A percentile compares a stretch with the other conserved stretches of the same genome.
Evolutionary conservation across 2,797 vertebrate genomes (phyloP).

Genomic region (Myotis myotis): DNA sequence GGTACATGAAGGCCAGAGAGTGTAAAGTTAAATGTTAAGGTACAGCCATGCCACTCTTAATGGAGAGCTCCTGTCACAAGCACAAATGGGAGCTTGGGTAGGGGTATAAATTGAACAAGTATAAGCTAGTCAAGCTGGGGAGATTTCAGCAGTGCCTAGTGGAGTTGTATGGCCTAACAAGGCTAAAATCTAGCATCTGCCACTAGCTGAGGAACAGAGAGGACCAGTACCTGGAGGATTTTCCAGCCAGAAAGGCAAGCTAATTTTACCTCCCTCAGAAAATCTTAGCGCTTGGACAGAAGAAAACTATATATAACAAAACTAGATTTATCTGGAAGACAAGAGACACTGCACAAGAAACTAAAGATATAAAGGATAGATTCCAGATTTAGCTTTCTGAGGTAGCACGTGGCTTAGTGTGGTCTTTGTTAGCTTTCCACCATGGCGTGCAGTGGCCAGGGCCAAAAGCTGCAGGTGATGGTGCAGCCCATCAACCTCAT

Average conservation of each 20-base stretch:
- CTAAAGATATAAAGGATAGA: neutral
- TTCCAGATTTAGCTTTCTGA: neutral
- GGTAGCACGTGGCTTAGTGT: neutral
- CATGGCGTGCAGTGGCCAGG: neutral
- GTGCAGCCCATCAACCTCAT: neutral
- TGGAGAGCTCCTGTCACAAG: neutral
- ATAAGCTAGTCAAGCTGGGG: neutral
- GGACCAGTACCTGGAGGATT: neutral
- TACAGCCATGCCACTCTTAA: neutral
- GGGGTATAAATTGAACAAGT: neutral
- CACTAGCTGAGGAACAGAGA: neutral
- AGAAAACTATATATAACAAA: conserved; percentile 52
- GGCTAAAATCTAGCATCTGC: conserved; percentile 4
- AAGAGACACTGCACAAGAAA: conserved; percentile 49
- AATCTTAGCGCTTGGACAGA: conserved; percentile 40
- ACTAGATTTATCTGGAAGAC: conserved; percentile 27
- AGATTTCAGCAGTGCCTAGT: conserved; percentile 4
- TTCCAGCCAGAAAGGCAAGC: neutral
- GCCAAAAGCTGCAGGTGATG: neutral
- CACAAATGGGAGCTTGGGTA: neutral
- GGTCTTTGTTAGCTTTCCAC: neutral
- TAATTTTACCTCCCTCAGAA: conserved; percentile 10
- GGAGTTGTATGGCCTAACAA: neutral
- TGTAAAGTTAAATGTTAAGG: neutral
- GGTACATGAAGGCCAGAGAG: conserved; percentile 4